A percentile compares a stretch with the other conserved stretches of the same genome.
phyloP scores from a whole-genome alignment of 2,888 invertebrate genomes.

The Hypsopygia costalis region DNA sequence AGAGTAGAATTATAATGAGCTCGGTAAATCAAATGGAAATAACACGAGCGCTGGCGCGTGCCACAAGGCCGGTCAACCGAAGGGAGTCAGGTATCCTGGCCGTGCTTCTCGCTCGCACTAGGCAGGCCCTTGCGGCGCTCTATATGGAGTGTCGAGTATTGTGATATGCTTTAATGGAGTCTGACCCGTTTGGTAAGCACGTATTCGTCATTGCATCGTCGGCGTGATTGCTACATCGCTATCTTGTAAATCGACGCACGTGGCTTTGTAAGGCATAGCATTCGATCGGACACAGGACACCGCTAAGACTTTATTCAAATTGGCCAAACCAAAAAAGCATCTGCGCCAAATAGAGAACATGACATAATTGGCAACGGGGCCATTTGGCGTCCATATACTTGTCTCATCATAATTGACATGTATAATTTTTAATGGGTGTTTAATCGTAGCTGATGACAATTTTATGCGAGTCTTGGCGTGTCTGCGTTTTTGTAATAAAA shows the following conservation, averaged over 20 bases:
- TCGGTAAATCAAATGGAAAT: slow-evolving; percentile 61
- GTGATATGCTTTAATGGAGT: slow-evolving; percentile 50
- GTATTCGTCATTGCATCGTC: slow-evolving; percentile 51
- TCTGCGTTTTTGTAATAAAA: neutral
- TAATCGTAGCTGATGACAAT: too few relatives aligned
- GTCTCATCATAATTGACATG: slow-evolving; percentile 24
- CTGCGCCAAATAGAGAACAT: slow-evolving; percentile 42
- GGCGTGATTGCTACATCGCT: slow-evolving; percentile 39
- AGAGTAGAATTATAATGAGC: slow-evolving; percentile 49
- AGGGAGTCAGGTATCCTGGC: slow-evolving; percentile 55
- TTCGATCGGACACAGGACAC: slow-evolving; percentile 48
- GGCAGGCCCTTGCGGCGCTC: slow-evolving; percentile 26
- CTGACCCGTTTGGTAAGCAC: slow-evolving; percentile 44
- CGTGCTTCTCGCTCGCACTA: slow-evolving; percentile 50
- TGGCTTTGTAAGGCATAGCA: slow-evolving; percentile 48
- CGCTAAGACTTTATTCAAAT: slow-evolving; percentile 67
- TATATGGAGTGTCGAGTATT: slow-evolving; percentile 49
- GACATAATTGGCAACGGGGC: slow-evolving; percentile 47
- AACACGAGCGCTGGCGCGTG: slow-evolving; percentile 62
- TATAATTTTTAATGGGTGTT: too few relatives aligned
- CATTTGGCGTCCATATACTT: slow-evolving; percentile 49
- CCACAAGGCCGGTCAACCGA: slow-evolving; percentile 71
- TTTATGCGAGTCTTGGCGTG: too few relatives aligned
- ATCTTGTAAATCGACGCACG: slow-evolving; percentile 37
- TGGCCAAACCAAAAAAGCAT: slow-evolving; percentile 41